Conservation (phyloP, 2,113 vertebrate genomes). For the Vulpes lagopus region DNA sequence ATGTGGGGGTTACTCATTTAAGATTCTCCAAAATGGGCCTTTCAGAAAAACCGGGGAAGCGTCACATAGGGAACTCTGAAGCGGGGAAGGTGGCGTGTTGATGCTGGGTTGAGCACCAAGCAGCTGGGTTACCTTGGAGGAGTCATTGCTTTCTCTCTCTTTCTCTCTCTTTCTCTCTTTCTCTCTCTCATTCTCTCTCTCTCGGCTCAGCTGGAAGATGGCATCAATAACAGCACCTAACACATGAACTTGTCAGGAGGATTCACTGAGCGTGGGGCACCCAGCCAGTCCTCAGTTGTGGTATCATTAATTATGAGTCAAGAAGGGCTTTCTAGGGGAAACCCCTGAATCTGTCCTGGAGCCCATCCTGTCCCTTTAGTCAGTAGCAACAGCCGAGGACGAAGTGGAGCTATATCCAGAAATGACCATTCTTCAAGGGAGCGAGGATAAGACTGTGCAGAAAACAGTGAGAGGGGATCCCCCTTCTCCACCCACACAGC, state of each 20-base stretch:
- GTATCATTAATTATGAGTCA: background rate
- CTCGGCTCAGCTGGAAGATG: background rate
- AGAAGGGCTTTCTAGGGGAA: background rate
- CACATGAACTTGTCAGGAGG: background rate
- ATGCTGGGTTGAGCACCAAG: background rate
- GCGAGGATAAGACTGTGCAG: background rate
- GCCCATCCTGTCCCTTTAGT: background rate
- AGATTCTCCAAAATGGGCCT: background rate
- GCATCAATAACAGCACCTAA: background rate
- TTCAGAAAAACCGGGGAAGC: background rate
- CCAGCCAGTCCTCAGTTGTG: background rate
- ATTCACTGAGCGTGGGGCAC: background rate
- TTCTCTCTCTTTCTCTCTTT: no score
- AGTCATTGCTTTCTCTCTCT: background rate
- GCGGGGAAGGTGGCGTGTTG: background rate
- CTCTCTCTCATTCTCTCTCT: background rate
- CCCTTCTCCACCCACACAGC: background rate
- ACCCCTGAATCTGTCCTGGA: background rate
- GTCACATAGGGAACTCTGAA: background rate
- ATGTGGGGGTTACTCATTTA: background rate
- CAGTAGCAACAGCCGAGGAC: background rate
- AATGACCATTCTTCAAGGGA: background rate
- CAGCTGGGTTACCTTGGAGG: background rate
- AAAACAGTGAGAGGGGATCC: background rate
- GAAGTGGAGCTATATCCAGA: background rate